Percentiles rank a stretch among this genome's conserved stretches.
phyloP scores from a whole-genome alignment of 2,797 vertebrate species.

The Peromyscus nudipes region DNA sequence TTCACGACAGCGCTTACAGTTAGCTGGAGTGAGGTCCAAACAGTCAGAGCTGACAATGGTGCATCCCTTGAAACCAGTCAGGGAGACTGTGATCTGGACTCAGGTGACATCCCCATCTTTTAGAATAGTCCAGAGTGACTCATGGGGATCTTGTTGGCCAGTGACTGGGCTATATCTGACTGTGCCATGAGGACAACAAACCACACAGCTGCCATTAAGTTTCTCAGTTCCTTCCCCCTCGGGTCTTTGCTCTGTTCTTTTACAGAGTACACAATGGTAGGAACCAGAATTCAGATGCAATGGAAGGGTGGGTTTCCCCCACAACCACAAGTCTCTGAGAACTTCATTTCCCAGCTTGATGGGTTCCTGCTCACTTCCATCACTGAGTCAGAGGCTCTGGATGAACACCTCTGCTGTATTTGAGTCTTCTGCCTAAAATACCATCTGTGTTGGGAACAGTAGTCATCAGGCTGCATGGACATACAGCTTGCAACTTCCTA shows the following conservation, averaged over 20 bases:
- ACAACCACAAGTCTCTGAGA: neutral
- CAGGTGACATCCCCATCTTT: neutral
- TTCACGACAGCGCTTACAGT: fast-evolving
- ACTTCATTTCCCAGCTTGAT: neutral
- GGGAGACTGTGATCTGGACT: neutral
- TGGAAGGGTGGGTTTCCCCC: neutral
- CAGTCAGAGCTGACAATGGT: neutral
- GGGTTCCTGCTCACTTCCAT: neutral
- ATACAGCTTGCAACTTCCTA: neutral
- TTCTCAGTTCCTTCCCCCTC: neutral
- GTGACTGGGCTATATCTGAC: neutral
- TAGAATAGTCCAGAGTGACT: neutral
- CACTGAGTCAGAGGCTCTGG: neutral
- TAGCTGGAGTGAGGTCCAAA: neutral
- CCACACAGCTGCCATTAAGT: neutral
- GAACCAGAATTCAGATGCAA: neutral
- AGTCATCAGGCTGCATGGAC: neutral
- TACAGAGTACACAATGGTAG: neutral
- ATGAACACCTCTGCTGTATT: neutral
- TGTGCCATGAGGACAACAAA: fast-evolving
- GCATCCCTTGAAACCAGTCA: neutral
- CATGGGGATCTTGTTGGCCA: neutral
- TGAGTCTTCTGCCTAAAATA: neutral
- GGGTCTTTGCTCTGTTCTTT: neutral
- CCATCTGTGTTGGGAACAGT: neutral